Base-by-base conservation (phyloP, 2,888 invertebrate species). In the Coleophora flavipennella region DNA sequence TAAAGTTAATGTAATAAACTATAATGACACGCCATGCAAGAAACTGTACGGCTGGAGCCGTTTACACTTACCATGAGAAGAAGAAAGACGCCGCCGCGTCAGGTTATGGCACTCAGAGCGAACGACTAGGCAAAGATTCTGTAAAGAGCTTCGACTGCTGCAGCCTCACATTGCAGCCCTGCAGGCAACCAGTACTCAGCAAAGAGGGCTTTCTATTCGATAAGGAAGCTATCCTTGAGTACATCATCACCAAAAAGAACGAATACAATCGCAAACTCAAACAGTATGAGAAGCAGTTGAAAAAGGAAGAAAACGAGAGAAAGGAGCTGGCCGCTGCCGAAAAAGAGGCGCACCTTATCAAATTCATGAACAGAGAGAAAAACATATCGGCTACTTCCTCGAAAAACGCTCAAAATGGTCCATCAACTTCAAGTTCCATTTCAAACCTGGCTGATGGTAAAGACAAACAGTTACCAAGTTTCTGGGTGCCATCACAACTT, bases 1-100 rank as follows among this genome's bases (percentile, higher is more conserved):
- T n/a, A n/a, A n/a, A n/a, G n/a, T n/a, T n/a, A n/a, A n/a, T n/a
- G n/a, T n/a, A n/a, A n/a, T n/a, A n/a, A n/a, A n/a, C n/a, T n/a
- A n/a, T n/a, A 53, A 96, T 96, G 96, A 96, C 96, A 0, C 89
- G 99, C 39, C 99, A 99, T 67, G 99, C 97, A 8, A 91, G 96
- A 72, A 99, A 99, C 80, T 96, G 96, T 62, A 99, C 99, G 1
- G 99, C 99, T 1, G 96, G 97, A 41, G 95, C 98, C 8, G 98
- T 99, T 8, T 99, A 99, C 69, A 97, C 99, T 0, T 99, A 99
- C 60, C 95, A 97, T 59, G 99, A 99, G 67, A 95, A 97, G 78
- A 94, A 96, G 70, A 96, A 96, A 67, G 99, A 99, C 67, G 96
- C 97, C 1, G 90, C 92, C 32, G 91, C 93, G 8, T 97, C 97